phyloP scores from a whole-genome alignment of 2,888 invertebrate species.

The Drosophila lutescens region DNA sequence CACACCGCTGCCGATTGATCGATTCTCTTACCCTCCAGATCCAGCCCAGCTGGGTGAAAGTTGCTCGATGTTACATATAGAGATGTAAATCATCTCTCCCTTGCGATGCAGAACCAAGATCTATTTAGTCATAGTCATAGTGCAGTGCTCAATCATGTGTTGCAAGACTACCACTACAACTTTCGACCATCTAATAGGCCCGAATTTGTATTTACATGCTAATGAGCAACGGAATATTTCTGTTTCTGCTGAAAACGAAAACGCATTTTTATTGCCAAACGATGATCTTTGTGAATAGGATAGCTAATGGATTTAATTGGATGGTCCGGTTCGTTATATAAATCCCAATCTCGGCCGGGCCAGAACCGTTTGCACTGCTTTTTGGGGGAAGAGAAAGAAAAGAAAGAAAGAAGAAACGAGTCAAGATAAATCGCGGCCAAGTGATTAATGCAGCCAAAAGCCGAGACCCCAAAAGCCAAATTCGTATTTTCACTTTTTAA shows the following conservation, averaged over 20 bases:
- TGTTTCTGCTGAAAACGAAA: constrained; percentile 34
- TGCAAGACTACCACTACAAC: constrained; percentile 4
- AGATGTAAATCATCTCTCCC: constrained; percentile 10
- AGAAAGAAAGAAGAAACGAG: constrained; percentile 30
- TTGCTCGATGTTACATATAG: constrained; percentile 43
- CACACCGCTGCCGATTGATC: constrained; percentile 65
- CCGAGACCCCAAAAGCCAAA: constrained; percentile 49
- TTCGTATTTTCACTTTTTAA: constrained; percentile 76
- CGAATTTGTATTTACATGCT: constrained; percentile 47
- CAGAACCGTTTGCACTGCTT: constrained; percentile 40
- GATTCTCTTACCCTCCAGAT: constrained; percentile 44
- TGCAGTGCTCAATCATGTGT: constrained; percentile 18
- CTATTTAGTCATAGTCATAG: constrained; percentile 4
- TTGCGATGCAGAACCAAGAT: constrained; percentile 15
- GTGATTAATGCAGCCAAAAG: constrained; percentile 52
- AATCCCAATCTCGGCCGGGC: constrained; percentile 46
- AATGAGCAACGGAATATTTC: constrained; percentile 55
- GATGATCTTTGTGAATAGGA: constrained; percentile 31
- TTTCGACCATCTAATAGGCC: constrained; percentile 29
- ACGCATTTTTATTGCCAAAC: constrained; percentile 43
- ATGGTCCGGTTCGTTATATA: constrained; percentile 54
- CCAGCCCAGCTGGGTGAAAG: constrained; percentile 62
- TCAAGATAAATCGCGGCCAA: constrained; percentile 34
- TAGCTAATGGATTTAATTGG: constrained; percentile 43
- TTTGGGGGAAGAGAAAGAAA: background rate